Conservation (phyloP, 2,113 vertebrate species). For the Cricetomys ansorgei region DNA sequence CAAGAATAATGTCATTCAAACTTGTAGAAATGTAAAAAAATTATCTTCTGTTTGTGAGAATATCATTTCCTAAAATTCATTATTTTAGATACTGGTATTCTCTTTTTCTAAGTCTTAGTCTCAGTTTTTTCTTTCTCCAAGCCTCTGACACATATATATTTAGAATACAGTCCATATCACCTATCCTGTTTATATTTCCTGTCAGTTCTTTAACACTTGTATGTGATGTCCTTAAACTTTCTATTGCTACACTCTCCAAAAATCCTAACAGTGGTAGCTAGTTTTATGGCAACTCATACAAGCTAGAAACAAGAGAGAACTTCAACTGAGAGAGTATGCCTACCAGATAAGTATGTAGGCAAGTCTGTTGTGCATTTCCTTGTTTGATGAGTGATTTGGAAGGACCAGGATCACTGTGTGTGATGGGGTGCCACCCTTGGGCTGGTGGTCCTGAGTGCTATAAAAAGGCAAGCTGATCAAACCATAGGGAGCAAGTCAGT, state of each 20-base stretch:
- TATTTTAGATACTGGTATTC: background rate
- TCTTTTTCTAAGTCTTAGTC: constrained; percentile 16
- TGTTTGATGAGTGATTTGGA: background rate
- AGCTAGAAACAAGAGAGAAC: background rate
- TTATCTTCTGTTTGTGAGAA: background rate
- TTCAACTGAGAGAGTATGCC: background rate
- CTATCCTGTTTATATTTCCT: background rate
- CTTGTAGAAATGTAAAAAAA: background rate
- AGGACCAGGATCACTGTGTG: background rate
- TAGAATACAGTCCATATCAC: background rate
- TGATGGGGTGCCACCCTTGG: background rate
- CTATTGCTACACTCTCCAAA: background rate
- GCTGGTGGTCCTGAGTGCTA: background rate
- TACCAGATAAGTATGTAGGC: background rate
- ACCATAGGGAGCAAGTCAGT: background rate
- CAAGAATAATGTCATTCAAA: background rate
- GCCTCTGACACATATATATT: background rate
- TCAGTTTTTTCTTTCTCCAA: background rate
- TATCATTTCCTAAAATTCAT: background rate
- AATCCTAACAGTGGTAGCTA: background rate
- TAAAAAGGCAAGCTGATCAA: background rate
- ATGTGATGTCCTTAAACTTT: background rate
- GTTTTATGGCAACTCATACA: background rate
- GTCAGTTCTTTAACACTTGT: background rate
- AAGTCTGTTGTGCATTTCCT: too few species aligned